These are phyloP conservation scores for Amiota communis DNA, from an alignment of 2,888 invertebrate species.

Conservation along the genomic window DNA sequence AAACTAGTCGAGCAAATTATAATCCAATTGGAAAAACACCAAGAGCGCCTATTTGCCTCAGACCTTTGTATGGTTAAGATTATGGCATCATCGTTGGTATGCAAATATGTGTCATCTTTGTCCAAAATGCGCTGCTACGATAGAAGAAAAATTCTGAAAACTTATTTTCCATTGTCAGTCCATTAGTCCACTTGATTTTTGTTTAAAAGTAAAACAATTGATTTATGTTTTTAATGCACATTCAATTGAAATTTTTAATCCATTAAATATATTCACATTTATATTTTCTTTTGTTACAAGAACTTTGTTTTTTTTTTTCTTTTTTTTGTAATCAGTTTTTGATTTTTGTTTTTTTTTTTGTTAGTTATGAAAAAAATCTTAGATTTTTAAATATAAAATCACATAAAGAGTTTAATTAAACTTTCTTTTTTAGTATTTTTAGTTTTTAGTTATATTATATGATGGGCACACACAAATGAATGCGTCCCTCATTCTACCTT, in stretches of 20 bases:
- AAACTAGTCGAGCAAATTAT: too few relatives aligned
- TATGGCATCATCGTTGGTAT: too few relatives aligned
- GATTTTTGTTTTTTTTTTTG: neutral
- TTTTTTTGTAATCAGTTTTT: neutral
- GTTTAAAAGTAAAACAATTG: too few relatives aligned
- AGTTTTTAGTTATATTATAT: neutral
- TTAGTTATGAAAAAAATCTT: neutral
- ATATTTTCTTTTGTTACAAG: neutral
- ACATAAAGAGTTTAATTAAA: slow-evolving; percentile 19
- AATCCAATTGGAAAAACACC: too few relatives aligned
- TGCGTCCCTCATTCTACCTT: neutral
- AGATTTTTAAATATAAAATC: slow-evolving; percentile 12
- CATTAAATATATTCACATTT: neutral
- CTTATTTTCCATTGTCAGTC: neutral
- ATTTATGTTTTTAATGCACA: neutral
- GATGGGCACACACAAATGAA: neutral
- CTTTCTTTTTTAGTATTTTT: neutral
- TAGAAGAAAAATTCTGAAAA: too few relatives aligned
- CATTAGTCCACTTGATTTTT: neutral
- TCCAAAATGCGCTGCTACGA: too few relatives aligned
- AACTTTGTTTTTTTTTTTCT: neutral
- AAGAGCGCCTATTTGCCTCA: too few relatives aligned
- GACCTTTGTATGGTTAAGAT: too few relatives aligned
- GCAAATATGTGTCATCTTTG: too few relatives aligned
- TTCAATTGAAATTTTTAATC: neutral